Base-by-base conservation (phyloP, 1,140 invertebrate species). In the Hylaeus volcanicus region DNA sequence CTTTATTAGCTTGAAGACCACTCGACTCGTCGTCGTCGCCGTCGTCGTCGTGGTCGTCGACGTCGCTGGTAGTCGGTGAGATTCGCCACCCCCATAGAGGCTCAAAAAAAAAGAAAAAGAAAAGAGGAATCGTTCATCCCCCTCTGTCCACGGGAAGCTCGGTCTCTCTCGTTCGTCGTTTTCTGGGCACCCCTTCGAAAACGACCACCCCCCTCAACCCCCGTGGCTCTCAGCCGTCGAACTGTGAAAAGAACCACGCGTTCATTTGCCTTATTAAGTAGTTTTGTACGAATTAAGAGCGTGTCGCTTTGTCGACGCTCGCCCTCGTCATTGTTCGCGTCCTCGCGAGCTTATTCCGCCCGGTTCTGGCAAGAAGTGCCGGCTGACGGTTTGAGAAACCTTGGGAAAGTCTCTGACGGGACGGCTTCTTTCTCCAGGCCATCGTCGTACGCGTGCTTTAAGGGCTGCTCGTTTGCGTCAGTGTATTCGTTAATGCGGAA, bases 1-100 rank as follows among this genome's bases (percentile, higher is more conserved):
- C 90, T 92, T 92, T 91, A 92, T 91, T 92, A 91, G 89, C 89
- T 92, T 74, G 87, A 91, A 92, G 90, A 89, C 89, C 90, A 92
- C 90, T 92, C 86, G 88, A 91, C 86, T 82, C 83, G 84, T 89
- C 84, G 85, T 83, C 87, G 86, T 74, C 81, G 86, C 56, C 86
- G 63, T 68, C 76, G 61, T 69, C 66, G 64, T 65, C 74, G 81
- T 73, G 76, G 82, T 81, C 76, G 69, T 37, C 68, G 55, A 55
- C 53, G 68, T 74, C 79, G 83, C 60, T 48, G 70, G 43, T 72
- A 56, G 81, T 83, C 81, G 63, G 83, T 71, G 83, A 87, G 74
- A 79, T 88, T 81, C 78, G 83, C 70, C 79, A 74, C 81, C 75
- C 12, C 79, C 53, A 12, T 37, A 68, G 65, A 26, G 51, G 64